phyloP scores from a whole-genome alignment of 2,888 invertebrate species.

The Oxyscelio sp. region DNA sequence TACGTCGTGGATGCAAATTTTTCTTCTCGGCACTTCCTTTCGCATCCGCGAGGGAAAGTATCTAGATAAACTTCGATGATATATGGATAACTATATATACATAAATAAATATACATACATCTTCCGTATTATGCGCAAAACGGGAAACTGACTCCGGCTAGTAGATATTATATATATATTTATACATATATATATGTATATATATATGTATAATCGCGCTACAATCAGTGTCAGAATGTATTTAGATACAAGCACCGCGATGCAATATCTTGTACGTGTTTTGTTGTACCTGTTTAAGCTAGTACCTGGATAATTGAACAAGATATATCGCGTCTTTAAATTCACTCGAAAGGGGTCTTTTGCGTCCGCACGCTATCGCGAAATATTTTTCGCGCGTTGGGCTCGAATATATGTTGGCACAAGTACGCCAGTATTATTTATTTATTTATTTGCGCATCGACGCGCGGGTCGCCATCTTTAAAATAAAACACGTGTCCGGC shows the following conservation, averaged over 20 bases:
- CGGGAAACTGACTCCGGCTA: constrained; percentile 70
- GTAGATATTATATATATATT: constrained; percentile 61
- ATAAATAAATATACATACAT: too few relatives aligned
- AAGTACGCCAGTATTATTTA: too few relatives aligned
- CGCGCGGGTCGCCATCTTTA: constrained; percentile 16
- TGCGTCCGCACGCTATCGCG: constrained; percentile 45
- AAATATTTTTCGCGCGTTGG: constrained; percentile 33
- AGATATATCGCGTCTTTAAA: constrained; percentile 68
- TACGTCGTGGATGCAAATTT: constrained; percentile 51
- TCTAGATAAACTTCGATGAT: constrained; percentile 69
- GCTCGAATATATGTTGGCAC: constrained; percentile 31
- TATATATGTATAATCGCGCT: constrained; percentile 73
- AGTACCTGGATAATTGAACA: constrained; percentile 71
- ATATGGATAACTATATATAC: constrained; percentile 71
- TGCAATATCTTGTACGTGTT: constrained; percentile 72
- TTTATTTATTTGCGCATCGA: constrained; percentile 20
- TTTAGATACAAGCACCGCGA: constrained; percentile 64
- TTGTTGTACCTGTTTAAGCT: constrained; percentile 70
- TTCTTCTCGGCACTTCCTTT: constrained; percentile 44
- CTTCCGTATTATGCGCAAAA: constrained; percentile 71
- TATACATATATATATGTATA: too few relatives aligned
- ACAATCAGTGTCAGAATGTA: constrained; percentile 74
- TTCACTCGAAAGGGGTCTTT: constrained; percentile 56
- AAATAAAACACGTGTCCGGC: constrained; percentile 67
- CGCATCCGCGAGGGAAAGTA: constrained; percentile 53